Percentiles rank a stretch among this genome's conserved stretches.
These are phyloP conservation scores for Cancer borealis DNA, from an alignment of 2,888 invertebrate species.

Conservation along the genomic window DNA sequence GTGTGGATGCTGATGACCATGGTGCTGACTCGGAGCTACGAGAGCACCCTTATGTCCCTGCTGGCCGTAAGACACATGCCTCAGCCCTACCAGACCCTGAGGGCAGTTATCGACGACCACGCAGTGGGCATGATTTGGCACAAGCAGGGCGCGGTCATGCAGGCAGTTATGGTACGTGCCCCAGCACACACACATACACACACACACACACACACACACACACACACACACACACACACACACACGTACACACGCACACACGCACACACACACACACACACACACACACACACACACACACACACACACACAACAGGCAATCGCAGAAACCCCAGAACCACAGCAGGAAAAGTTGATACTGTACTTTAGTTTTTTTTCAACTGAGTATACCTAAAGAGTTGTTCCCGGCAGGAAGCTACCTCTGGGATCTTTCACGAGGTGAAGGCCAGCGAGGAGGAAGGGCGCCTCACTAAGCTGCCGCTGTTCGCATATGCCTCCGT, in stretches of 20 bases:
- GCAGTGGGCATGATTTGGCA: constrained; percentile 50
- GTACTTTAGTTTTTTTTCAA: neutral
- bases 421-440: neutral
- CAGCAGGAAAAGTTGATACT: neutral
- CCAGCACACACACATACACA: neutral
- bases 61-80: constrained; percentile 68
- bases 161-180: neutral
- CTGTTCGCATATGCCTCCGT: neutral
- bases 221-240: constrained; percentile 1
- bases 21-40: constrained; percentile 63
- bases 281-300: neutral
- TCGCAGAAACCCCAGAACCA: too few species aligned
- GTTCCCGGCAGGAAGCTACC: neutral
- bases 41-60: constrained; percentile 59
- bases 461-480: constrained; percentile 24
- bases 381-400: neutral
- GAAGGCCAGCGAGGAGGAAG: neutral
- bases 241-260: neutral
- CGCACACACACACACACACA: neutral
- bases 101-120: constrained; percentile 57
- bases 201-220: neutral
- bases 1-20: constrained; percentile 60
- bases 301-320: too few species aligned
- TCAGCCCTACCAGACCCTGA: constrained; percentile 51
- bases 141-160: neutral